Evolutionary conservation across 2,888 invertebrate species (phyloP), one percentile per base, ranked within the genome.

Genomic region (Stenodera caucasica): DNA sequence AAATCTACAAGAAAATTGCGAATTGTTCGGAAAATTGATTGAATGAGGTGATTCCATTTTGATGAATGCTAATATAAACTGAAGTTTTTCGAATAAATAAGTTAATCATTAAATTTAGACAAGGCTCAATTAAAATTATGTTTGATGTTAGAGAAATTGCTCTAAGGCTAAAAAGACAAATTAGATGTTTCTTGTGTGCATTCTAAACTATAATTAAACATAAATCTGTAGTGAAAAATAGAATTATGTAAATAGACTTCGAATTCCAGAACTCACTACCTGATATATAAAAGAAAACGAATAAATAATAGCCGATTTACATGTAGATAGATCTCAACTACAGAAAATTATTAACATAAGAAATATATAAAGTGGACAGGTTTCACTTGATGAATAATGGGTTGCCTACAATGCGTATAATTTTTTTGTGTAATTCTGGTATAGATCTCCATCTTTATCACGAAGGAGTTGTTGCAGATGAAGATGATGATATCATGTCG

Each of bases 361-460:
- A n/a, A n/a, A n/a, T n/a, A n/a, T n/a, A n/a, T n/a, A n/a, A n/a
- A n/a, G n/a, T n/a, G n/a, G 21, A 21, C 45, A 45, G 12, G 40
- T 40, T 18, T 15, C 18, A 5, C 11, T 18, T 15, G 7, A 15
- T 45, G 45, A 45, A 60, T 56, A 55, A 56, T 60, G 60, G 40
- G 60, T 60, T 60, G 60, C 60, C 55, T 60, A 60, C 14, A 55
- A 51, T 35, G 0, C 9, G 9, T 32, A 11, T 40, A 40, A 15
- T 15, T 18, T 40, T 18, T 18, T 8, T 14, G 15, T 15, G 7
- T 14, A 18, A 40, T 18, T 9, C 18, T 8, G 9, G 8, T 9
- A 18, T 18, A 40, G 21, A 21, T 6, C 11, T 40, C 7, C 3
- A 40, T 18, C 40, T 40, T 18, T 3, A 40, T 40, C 40, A n/a